Base-by-base conservation (phyloP, 2,113 vertebrate genomes). In the Girardinichthys multiradiatus region DNA sequence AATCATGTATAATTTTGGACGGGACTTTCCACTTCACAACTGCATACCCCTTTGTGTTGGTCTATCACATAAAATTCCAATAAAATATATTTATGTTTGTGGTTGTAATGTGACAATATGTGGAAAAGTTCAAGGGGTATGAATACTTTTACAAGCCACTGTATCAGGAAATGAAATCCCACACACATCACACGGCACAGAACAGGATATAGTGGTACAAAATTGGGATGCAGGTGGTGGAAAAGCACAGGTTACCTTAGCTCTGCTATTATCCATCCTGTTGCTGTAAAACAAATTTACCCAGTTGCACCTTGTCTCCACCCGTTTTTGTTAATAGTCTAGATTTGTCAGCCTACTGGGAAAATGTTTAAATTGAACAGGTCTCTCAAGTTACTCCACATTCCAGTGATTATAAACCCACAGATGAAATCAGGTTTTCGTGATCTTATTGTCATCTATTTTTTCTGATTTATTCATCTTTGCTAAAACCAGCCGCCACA, bases 331-430 rank as follows among this genome's bases (percentile, higher is more conserved):
- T 69, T 33, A 29, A 35, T 21, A 3, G 21, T 72, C 13, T n/a
- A 64, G 68, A 15, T 72, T 54, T 33, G 54, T 79, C 54, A 65
- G 15, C 67, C 30, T 9, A 58, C 58, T 57, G 9, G 30, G 27
- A 64, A 24, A 13, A 57, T 27, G 33, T 4, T 17, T 42, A 6
- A 48, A 39, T 12, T 76, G 2, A 1, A 57, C 35, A 51, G 0
- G 61, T 14, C 33, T 26, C 70, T 62, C 68, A 59, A 64, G 72
- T 76, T 30, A 5, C 0, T 73, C 62, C 31, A 72, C 54, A 69
- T 88, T 72, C 73, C 68, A 64, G 2, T 54, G 8, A 51, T 29
- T 3, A n/a, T 27, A 74, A 59, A 74, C 29, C 80, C 7, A 33
- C 67, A 10, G 3, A 63, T 27, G 1, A 59, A 27, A 37, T 57